Percentiles rank a stretch among this genome's conserved stretches.
phyloP scores from a whole-genome alignment of 2,888 invertebrate genomes.

The Rhagonycha lutea region DNA sequence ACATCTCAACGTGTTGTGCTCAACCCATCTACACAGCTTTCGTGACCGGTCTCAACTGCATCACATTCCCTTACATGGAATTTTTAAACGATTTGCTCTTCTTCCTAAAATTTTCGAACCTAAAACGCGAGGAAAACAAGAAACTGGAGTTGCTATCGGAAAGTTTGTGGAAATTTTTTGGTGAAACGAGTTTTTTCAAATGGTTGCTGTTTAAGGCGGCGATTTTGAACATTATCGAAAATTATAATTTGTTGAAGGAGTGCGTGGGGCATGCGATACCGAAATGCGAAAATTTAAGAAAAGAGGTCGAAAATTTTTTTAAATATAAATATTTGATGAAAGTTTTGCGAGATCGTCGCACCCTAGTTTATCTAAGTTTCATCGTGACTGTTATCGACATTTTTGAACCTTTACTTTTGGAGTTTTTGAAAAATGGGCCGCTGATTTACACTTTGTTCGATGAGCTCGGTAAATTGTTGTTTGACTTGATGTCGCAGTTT shows the following conservation, averaged over 20 bases:
- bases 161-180: constrained; percentile 9
- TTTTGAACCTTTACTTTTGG: constrained; percentile 13
- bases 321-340: constrained; percentile 13
- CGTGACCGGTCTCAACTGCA: background rate
- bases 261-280: constrained; percentile 10
- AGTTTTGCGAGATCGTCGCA: constrained; percentile 12
- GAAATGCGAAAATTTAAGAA: constrained; percentile 17
- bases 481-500: constrained; percentile 20
- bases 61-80: constrained; percentile 16
- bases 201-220: constrained; percentile 11
- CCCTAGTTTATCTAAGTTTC: constrained; percentile 14
- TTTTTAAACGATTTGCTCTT: constrained; percentile 16
- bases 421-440: constrained; percentile 7
- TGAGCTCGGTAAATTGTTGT: constrained; percentile 9
- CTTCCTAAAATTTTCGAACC: constrained; percentile 5
- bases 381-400: constrained; percentile 5
- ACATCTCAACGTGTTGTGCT: background rate
- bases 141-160: constrained; percentile 2
- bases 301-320: constrained; percentile 9
- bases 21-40: background rate
- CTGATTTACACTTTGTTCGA: constrained; percentile 9
- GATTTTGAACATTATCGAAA: constrained; percentile 11
- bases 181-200: background rate
- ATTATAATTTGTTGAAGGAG: constrained; percentile 15
- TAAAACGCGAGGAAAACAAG: constrained; percentile 9